Conservation (phyloP, 2,797 vertebrate species). For the Lepilemur ruficaudatus region DNA sequence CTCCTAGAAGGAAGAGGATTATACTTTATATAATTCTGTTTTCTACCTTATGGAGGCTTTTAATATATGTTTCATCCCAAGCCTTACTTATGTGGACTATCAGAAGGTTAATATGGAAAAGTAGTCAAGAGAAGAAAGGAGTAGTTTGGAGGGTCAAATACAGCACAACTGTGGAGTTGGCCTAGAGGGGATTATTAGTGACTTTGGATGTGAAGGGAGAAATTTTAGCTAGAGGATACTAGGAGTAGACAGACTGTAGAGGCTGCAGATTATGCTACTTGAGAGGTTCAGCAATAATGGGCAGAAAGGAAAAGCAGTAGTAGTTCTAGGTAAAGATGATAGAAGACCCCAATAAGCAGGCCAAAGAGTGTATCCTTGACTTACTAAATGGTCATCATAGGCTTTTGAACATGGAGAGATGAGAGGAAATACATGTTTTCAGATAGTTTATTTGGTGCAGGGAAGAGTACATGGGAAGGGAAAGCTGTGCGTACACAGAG, state of each 20-base stretch:
- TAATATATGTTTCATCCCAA: neutral
- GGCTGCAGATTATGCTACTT: fast-evolving
- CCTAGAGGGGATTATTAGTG: neutral
- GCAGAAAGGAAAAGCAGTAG: neutral
- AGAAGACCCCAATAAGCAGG: neutral
- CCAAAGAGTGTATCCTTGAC: neutral
- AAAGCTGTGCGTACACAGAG: neutral
- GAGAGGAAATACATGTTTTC: neutral
- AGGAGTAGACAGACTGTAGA: neutral
- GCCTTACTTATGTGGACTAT: neutral
- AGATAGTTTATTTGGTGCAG: neutral
- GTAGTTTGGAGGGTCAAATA: neutral
- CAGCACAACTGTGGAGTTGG: neutral
- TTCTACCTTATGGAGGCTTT: neutral
- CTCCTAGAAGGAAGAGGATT: neutral
- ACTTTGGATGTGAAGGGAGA: neutral
- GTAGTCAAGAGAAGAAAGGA: neutral
- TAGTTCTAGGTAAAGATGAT: neutral
- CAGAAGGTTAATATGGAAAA: neutral
- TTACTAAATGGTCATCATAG: no score
- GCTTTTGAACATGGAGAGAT: neutral
- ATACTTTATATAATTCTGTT: neutral
- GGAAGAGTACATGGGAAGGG: neutral
- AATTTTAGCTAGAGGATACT: neutral
- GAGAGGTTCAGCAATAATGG: neutral